These are phyloP conservation scores for Chloroclystis v-ata DNA, from an alignment of 2,888 invertebrate genomes.

Conservation along the genomic window DNA sequence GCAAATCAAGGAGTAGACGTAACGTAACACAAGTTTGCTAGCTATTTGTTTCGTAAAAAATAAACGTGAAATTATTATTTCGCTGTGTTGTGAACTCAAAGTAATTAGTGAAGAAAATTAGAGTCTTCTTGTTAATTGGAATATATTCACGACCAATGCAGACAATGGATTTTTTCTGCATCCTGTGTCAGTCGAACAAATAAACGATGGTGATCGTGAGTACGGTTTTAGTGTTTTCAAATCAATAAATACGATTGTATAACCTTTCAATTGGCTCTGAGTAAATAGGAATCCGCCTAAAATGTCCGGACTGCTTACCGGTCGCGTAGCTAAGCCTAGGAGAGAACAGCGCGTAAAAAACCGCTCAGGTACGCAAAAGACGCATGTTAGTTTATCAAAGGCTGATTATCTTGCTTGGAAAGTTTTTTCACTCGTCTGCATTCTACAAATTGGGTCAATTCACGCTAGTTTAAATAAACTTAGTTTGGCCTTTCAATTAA, in stretches of 20 bases:
- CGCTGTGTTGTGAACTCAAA: slow-evolving; percentile 33
- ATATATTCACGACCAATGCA: neutral
- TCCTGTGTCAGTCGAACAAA: slow-evolving; percentile 37
- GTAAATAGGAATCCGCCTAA: slow-evolving; percentile 35
- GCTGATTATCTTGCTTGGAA: slow-evolving; percentile 52
- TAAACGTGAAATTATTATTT: neutral
- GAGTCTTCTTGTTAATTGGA: slow-evolving; percentile 26
- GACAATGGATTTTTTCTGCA: slow-evolving; percentile 12
- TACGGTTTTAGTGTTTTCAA: slow-evolving; percentile 45
- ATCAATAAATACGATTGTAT: slow-evolving; percentile 44
- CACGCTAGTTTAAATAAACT: slow-evolving; percentile 10
- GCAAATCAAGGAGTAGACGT: neutral
- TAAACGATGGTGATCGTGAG: slow-evolving; percentile 53
- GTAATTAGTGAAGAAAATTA: slow-evolving; percentile 29
- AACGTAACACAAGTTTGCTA: too few relatives aligned
- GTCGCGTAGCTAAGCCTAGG: slow-evolving; percentile 64
- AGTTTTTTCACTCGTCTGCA: slow-evolving; percentile 40
- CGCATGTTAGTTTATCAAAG: slow-evolving; percentile 50
- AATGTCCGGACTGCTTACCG: slow-evolving; percentile 66
- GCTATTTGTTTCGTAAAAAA: neutral
- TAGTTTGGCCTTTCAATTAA: neutral
- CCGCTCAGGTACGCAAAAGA: slow-evolving; percentile 62
- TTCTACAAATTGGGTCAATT: slow-evolving; percentile 31
- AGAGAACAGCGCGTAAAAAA: slow-evolving; percentile 58
- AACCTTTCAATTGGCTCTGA: slow-evolving; percentile 31